phyloP scores from a whole-genome alignment of 2,888 invertebrate genomes.

The Amorpha juglandis region DNA sequence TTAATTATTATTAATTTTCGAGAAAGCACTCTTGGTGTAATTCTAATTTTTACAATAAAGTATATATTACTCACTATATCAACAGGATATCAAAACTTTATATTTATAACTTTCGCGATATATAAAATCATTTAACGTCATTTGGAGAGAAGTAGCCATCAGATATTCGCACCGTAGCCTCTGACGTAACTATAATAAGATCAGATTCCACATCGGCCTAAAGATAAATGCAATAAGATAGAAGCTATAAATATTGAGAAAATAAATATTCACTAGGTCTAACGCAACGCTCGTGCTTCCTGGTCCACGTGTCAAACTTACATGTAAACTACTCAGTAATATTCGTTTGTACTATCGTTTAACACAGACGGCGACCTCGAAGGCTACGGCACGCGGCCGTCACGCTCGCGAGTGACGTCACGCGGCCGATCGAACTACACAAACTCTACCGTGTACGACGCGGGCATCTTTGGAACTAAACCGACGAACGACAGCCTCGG shows the following conservation, averaged over 20 bases:
- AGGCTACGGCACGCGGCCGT: slow-evolving; percentile 31
- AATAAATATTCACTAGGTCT: slow-evolving; percentile 78
- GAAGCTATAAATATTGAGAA: slow-evolving; percentile 72
- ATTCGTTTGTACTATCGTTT: slow-evolving; percentile 79
- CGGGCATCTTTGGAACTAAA: slow-evolving; percentile 72
- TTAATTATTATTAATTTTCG: slow-evolving; percentile 62
- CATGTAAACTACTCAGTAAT: slow-evolving; percentile 71
- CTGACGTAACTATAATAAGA: slow-evolving; percentile 51
- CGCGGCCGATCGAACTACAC: slow-evolving; percentile 55
- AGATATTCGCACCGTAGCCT: slow-evolving; percentile 42
- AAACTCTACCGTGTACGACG: slow-evolving; percentile 69
- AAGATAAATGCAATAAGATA: slow-evolving; percentile 74
- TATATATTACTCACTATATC: slow-evolving; percentile 43
- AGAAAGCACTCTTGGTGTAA: slow-evolving; percentile 77
- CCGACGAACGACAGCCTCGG: slow-evolving; percentile 46
- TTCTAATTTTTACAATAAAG: slow-evolving; percentile 46
- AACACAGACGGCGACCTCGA: slow-evolving; percentile 50
- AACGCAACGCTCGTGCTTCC: slow-evolving; percentile 58
- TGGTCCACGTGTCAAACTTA: slow-evolving; percentile 80
- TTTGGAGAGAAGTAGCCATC: slow-evolving; percentile 30
- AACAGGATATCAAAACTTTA: slow-evolving; percentile 50
- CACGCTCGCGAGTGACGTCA: slow-evolving; percentile 28
- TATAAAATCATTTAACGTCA: slow-evolving; percentile 23
- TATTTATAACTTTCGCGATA: slow-evolving; percentile 34
- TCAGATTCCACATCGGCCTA: slow-evolving; percentile 68